These are phyloP conservation scores for Conger conger DNA, from an alignment of 2,113 vertebrate species.

Conservation along the genomic window DNA sequence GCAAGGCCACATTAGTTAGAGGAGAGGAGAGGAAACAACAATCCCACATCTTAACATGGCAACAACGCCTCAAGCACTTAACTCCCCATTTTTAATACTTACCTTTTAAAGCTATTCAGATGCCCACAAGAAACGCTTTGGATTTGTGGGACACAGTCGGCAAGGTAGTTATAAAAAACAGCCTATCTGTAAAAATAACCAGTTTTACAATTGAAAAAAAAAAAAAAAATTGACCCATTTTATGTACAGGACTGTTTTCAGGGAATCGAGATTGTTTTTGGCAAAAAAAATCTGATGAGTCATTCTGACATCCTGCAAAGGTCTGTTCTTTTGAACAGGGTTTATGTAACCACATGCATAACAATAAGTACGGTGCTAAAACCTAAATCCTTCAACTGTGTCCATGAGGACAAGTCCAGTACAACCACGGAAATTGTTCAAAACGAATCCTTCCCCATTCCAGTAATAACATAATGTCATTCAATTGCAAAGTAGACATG, in stretches of 20 bases:
- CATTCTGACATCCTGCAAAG: conserved; percentile 54
- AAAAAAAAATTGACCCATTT: not conserved
- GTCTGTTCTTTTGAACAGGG: conserved; percentile 13
- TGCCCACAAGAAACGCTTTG: conserved; percentile 27
- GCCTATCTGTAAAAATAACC: not conserved
- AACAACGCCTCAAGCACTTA: not conserved
- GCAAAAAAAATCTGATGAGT: conserved; percentile 53
- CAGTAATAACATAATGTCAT: not conserved
- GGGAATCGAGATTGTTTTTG: not conserved
- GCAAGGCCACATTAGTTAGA: not conserved
- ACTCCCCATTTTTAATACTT: not conserved
- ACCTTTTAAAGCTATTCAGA: conserved; percentile 30
- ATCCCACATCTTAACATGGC: not conserved
- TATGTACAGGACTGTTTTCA: conserved; percentile 10
- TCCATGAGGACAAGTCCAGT: not conserved
- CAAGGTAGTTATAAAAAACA: not conserved
- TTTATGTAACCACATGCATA: conserved; percentile 13
- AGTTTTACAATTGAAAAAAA: not conserved
- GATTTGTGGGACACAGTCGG: not conserved
- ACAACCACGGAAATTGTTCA: not conserved
- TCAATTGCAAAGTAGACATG: not conserved
- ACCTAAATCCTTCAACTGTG: not conserved
- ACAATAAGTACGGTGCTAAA: not conserved
- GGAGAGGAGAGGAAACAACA: not conserved
- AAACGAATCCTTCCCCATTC: not conserved